Base-by-base conservation (phyloP, 1,140 invertebrate species). In the Drosophila virilis region DNA sequence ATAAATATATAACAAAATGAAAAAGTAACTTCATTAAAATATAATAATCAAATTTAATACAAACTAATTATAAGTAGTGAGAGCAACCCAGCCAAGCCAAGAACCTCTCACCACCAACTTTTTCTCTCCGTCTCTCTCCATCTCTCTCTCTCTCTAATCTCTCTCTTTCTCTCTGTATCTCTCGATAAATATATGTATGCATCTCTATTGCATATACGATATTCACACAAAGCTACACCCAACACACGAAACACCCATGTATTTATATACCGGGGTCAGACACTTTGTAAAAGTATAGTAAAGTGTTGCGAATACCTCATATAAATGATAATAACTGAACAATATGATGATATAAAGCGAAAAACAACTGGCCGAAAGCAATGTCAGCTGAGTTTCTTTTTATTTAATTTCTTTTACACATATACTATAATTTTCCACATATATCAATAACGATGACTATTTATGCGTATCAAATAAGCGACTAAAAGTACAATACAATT, bases 391-490 rank as follows among this genome's bases (percentile, higher is more conserved):
- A 73, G 64, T 80, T 80, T 75, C 61, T 84, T 89, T 88, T 88
- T 52, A 80, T 82, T 89, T 89, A 71, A 84, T 89, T 89, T 89
- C 61, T 89, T 84, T 84, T 74, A 42, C 46, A 73, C 64, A 71
- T 42, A 71, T 58, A 58, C 51, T 89, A 78, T 90, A 74, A 90
- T 89, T 89, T 88, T 90, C 74, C 78, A 90, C 86, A 91, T 91
- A 82, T 91, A 91, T 91, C 90, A 91, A 91, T 91, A 91, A 91
- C 90, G 90, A 91, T 91, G 90, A 91, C 90, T 91, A 91, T 91
- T 91, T 91, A 82, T 85, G 77, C 77, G 77, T 79, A 83, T 83
- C 42, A 77, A 73, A 60, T 86, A 86, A 78, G 74, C 75, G 57
- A 67, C 22, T 28, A 68, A 60, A 62, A 79, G 48, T 43, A 45